phyloP scores from a whole-genome alignment of 2,113 vertebrate genomes.

The Rhinolophus ferrumequinum region DNA sequence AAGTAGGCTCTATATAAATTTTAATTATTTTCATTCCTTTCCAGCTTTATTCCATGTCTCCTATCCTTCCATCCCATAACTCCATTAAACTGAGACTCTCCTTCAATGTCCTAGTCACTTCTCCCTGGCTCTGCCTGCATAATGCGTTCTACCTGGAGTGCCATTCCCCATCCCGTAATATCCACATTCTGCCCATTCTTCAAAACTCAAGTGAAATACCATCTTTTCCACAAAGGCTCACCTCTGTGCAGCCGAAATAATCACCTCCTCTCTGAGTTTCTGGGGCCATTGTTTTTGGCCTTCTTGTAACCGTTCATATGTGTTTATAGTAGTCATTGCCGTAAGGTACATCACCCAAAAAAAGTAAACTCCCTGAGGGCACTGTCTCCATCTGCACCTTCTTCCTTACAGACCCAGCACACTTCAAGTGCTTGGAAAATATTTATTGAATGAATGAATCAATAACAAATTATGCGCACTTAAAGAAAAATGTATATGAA shows the following conservation, averaged over 20 bases:
- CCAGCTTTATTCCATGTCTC: not conserved
- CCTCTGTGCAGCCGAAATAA: not conserved
- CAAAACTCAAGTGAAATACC: not conserved
- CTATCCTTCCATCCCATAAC: not conserved
- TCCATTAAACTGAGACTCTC: not conserved
- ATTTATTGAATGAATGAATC: not conserved
- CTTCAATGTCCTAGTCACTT: not conserved
- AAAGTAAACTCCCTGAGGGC: not conserved
- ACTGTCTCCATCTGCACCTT: not conserved
- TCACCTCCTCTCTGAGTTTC: not conserved
- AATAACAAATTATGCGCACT: not conserved
- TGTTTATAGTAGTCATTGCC: no score
- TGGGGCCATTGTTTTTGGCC: not conserved
- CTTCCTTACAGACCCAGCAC: not conserved
- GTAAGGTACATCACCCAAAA: not conserved
- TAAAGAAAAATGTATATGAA: not conserved
- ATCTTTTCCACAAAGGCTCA: not conserved
- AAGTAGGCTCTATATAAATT: not conserved
- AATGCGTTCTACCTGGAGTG: not conserved
- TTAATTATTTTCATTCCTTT: not conserved
- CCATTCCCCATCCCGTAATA: not conserved
- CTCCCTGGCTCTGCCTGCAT: rapidly evolving
- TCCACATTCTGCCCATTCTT: not conserved
- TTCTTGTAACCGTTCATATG: not conserved
- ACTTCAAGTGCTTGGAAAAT: not conserved